Evolutionary conservation across 2,797 vertebrate genomes (phyloP), one percentile per base, ranked within the genome.

Genomic region (Diceros bicornis): DNA sequence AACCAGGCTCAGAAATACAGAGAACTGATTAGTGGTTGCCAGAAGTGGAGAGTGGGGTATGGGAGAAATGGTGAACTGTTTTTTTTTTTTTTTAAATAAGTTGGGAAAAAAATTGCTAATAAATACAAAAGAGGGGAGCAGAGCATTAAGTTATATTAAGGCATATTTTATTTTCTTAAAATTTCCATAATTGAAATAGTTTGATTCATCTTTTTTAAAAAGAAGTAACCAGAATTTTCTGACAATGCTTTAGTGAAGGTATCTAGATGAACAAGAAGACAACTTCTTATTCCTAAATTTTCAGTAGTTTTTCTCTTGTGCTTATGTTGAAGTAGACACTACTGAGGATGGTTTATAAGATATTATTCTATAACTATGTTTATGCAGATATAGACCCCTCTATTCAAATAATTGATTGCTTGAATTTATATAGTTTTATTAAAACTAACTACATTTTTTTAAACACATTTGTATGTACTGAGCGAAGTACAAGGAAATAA

Each of bases 161-260:
- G 7, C 1, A n/a, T 75, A 27, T 57, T 29, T 94, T 93, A 34
- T 37, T 62, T 88, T 68, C 7, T 44, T 77, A 52, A 86, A 74
- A 83, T 89, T 72, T 94, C 20, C 27, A 62, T 92, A 59, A 92
- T 75, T 23, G 32, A 83, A 95, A 81, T 41, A 83, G 3, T 32
- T 29, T 47, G 20, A 61, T 21, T 3, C 16, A 29, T 62, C 59
- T 55, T 88, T 52, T 52, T 72, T 10, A 18, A 25, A 95, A 75
- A 61, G 32, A 75, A 79, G 14, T 59, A 83, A 83, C 18, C 4
- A 77, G 27, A 77, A 77, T 72, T 92, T 52, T 82, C 25, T 47
- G 27, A 20, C 25, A 37, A 23, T 69, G 82, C 13, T 25, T 87
- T 81, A 81, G 13, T 68, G 34, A 82, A 85, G 11, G 0, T 37